Base-by-base conservation (phyloP, 23 tunicate species). In the Halocynthia roretzi region DNA sequence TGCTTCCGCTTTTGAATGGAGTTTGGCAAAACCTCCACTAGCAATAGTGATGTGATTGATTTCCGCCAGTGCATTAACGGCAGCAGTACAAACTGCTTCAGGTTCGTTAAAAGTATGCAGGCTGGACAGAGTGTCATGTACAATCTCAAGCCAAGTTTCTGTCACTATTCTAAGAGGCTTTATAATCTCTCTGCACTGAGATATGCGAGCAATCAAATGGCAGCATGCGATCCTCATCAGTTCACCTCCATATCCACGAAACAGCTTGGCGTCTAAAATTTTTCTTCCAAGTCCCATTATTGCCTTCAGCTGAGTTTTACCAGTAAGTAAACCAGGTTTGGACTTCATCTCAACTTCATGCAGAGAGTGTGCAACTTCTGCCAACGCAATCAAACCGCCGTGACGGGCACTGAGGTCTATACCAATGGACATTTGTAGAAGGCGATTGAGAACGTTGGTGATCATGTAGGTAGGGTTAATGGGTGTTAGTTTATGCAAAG, bases 191-290 rank as follows among this genome's bases (percentile, higher is more conserved):
- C 84, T 82, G 77, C 98, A 92, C 60, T 92, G 87, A 11, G 93
- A 82, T 10, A 86, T 18, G n/a, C 98, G 54, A 31, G 93, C 77
- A 11, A 92, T 92, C 10, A 92, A 64, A 65, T 92, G 98, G 75
- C 98, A 86, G 44, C 87, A 81, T 61, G 98, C 92, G 51, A 80
- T 61, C 17, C 98, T 72, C 98, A 92, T 92, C 44, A 86, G 75
- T 61, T 92, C 98, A 51, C 87, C 87, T 51, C 92, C 83, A 61
- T 63, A 83, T 14, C 98, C 98, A 21, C 87, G 82, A 70, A 92
- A 92, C 75, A 92, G 63, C 61, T 78, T 74, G 15, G 98, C 87
- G 61, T 92, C 87, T 7, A 52, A 21, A 7, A 86, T 53, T 8
- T 14, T 52, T 60, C 83, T 78, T 68, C 82, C 87, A 50, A 92